Evolutionary conservation across 2,113 vertebrate genomes (phyloP).

Genomic region (Aix galericulata): DNA sequence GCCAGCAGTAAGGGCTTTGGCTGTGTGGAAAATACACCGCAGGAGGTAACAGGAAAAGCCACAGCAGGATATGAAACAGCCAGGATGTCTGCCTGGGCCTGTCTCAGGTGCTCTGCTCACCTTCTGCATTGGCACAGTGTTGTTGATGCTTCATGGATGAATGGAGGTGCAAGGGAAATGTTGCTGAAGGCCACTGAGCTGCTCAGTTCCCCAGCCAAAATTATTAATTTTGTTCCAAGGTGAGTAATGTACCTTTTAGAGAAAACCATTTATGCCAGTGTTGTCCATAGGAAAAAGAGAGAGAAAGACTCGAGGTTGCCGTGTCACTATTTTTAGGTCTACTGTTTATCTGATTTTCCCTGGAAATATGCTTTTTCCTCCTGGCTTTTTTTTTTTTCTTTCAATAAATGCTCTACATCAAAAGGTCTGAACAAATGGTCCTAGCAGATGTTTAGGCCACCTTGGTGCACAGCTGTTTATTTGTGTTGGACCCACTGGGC

Average conservation of each 20-base stretch:
- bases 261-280: background rate
- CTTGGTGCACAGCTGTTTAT: background rate
- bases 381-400: background rate
- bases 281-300: background rate
- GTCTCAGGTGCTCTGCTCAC: background rate
- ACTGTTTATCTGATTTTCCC: background rate
- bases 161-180: background rate
- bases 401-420: background rate
- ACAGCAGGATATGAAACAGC: background rate
- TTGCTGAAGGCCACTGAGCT: background rate
- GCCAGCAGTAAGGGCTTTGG: background rate
- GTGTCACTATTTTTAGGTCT: background rate
- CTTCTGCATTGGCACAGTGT: background rate
- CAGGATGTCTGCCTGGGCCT: background rate
- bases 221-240: background rate
- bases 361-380: background rate
- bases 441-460: slow-evolving; percentile 25
- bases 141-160: background rate
- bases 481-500: background rate
- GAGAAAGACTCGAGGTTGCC: background rate
- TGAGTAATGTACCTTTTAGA: background rate
- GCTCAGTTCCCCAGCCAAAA: background rate
- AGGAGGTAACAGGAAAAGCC: background rate
- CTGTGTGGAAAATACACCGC: fast-evolving
- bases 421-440: background rate